Percentiles rank a stretch among this genome's conserved stretches.
Evolutionary conservation across 2,113 vertebrate species (phyloP).

Genomic region (Lagopus leucura): DNA sequence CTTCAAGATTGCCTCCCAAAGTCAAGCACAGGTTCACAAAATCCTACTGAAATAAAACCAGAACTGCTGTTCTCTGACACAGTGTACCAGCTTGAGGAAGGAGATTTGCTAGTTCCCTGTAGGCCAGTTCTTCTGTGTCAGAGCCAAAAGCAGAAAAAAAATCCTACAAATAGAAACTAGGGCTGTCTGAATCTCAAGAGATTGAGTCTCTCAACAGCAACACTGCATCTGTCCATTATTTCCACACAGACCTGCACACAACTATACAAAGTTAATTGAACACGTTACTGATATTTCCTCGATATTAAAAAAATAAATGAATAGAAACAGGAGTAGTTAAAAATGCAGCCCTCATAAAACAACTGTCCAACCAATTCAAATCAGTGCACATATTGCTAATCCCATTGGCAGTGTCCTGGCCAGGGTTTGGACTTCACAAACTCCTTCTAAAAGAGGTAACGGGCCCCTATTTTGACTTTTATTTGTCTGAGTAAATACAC

Average conservation of each 20-base stretch:
- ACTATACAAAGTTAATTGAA: background rate
- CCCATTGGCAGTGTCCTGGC: background rate
- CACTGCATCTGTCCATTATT: background rate
- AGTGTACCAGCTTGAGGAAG: constrained; percentile 36
- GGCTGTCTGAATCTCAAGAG: background rate
- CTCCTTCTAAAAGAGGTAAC: background rate
- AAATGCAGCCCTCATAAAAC: background rate
- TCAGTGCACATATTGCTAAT: background rate
- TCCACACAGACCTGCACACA: background rate
- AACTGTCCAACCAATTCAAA: background rate
- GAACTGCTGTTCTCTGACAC: constrained; percentile 50
- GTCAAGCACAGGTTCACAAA: constrained; percentile 22
- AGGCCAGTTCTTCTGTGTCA: constrained; percentile 37
- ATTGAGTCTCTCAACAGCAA: background rate
- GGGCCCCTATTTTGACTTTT: background rate
- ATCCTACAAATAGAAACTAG: constrained; percentile 8
- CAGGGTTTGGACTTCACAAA: background rate
- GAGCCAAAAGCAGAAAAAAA: constrained; percentile 39
- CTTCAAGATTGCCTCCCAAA: background rate
- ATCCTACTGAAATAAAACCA: constrained; percentile 35
- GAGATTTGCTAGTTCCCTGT: constrained; percentile 24
- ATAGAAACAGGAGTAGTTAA: background rate
- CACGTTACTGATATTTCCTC: background rate
- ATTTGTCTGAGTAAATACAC: background rate
- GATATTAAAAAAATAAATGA: background rate